A percentile compares a stretch with the other conserved stretches of the same genome.
Evolutionary conservation across 1,140 invertebrate species (phyloP).

Genomic region (Anastrepha ludens): DNA sequence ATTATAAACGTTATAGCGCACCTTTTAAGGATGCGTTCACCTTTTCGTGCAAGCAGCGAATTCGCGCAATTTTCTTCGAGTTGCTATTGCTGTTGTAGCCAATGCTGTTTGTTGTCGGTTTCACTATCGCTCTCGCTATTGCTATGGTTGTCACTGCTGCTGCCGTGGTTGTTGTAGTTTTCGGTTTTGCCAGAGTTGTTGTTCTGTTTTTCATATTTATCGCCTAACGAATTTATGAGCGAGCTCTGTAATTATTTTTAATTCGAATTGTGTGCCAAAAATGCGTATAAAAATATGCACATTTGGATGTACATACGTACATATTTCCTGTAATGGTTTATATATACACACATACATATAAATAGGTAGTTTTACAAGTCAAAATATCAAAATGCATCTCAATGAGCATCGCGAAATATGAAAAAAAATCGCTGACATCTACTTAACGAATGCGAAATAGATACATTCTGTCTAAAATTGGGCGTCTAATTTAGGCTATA

Average conservation of each 20-base stretch:
- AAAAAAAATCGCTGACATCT: conserved; percentile 22
- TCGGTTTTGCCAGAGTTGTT: not conserved
- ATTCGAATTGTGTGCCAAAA: conserved; percentile 72
- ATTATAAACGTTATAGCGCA: conserved; percentile 15
- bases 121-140: not conserved
- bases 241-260: conserved; percentile 68
- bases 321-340: not conserved
- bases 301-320: not conserved
- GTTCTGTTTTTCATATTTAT: conserved; percentile 50
- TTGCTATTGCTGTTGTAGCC: not conserved
- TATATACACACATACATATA: not conserved
- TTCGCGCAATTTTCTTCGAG: not conserved
- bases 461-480: conserved; percentile 6
- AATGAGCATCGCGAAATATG: conserved; percentile 20
- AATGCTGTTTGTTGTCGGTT: not conserved
- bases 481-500: not conserved
- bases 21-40: conserved; percentile 59
- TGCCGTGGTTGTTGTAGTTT: conserved; percentile 9
- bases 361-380: conserved; percentile 53
- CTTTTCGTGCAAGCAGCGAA: conserved; percentile 13
- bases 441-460: conserved; percentile 60
- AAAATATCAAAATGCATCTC: conserved; percentile 55
- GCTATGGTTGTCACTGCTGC: conserved; percentile 44
- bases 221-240: conserved; percentile 50
- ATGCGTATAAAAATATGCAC: conserved; percentile 48